phyloP scores from a whole-genome alignment of 2,888 invertebrate genomes.

The Helleia helle region DNA sequence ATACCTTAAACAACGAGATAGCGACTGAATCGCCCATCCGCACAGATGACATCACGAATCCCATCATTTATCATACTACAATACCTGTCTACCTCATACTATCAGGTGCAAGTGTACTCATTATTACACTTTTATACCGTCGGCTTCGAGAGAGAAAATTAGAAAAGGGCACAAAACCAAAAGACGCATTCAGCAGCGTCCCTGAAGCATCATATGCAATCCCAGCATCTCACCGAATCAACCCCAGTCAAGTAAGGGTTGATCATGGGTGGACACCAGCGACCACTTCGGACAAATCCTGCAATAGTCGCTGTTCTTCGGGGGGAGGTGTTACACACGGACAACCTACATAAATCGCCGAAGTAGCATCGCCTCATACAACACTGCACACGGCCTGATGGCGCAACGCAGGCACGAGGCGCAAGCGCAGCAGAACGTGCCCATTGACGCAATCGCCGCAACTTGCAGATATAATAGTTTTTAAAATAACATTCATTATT shows the following conservation, averaged over 20 bases:
- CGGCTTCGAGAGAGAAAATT: neutral
- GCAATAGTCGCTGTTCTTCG: constrained; percentile 2
- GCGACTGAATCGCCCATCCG: neutral
- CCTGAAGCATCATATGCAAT: neutral
- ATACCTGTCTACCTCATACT: too few relatives aligned
- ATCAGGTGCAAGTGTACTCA: neutral
- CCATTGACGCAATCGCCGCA: too few relatives aligned
- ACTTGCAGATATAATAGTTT: too few relatives aligned
- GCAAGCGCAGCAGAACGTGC: too few relatives aligned
- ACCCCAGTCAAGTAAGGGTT: constrained; percentile 8
- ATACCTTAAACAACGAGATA: constrained; percentile 2
- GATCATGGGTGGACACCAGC: constrained; percentile 7
- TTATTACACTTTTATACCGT: neutral
- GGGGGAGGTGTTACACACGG: constrained; percentile 4
- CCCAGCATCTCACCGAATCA: neutral
- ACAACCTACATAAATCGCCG: too few relatives aligned
- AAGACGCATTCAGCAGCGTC: constrained; percentile 1
- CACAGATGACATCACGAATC: neutral
- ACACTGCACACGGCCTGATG: too few relatives aligned
- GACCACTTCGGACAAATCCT: neutral
- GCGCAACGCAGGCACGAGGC: too few relatives aligned
- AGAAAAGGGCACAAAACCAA: neutral
- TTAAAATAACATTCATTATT: too few relatives aligned
- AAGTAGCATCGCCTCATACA: too few relatives aligned
- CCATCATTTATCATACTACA: neutral